Evolutionary conservation across 2,797 vertebrate species (phyloP).

Genomic region (Acanthurus tractus): DNA sequence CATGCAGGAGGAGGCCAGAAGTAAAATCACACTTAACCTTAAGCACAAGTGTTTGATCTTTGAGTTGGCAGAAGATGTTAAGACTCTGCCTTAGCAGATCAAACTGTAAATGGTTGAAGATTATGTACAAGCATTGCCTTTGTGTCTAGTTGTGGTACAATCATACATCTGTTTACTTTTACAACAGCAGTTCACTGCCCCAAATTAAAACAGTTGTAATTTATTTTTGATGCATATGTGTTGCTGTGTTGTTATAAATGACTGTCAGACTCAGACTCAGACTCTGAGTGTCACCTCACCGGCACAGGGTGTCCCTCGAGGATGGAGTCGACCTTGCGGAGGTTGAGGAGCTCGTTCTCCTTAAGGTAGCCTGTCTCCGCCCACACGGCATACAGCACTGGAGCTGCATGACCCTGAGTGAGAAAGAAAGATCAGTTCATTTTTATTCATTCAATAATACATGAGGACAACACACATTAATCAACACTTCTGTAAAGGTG

Average conservation of each 20-base stretch:
- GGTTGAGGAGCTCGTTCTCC: conserved; percentile 91
- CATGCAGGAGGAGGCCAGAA: not conserved
- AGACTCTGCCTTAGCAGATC: not conserved
- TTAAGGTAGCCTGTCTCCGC: conserved; percentile 93
- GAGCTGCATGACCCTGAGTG: conserved; percentile 92
- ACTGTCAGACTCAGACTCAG: conserved; percentile 16
- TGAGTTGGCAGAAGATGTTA: not conserved
- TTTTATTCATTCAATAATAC: too few species aligned
- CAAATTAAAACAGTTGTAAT: not conserved
- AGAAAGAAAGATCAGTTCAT: conserved; percentile 5
- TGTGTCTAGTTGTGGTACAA: not conserved
- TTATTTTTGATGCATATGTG: not conserved
- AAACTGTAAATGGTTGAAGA: not conserved
- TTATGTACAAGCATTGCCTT: not conserved
- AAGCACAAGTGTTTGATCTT: not conserved
- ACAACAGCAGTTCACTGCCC: too few species aligned
- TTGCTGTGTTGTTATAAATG: not conserved
- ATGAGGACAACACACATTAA: too few species aligned
- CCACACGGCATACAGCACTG: conserved; percentile 93
- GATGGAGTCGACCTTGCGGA: conserved; percentile 93
- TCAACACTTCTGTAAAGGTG: too few species aligned
- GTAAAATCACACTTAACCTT: conserved; percentile 4
- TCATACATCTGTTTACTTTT: too few species aligned
- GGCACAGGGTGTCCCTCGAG: conserved; percentile 96
- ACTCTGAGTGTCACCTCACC: conserved; percentile 82